A percentile compares a stretch with the other conserved stretches of the same genome.
Conservation (phyloP, 2,797 vertebrate species). For the Cichlasoma orientale region DNA sequence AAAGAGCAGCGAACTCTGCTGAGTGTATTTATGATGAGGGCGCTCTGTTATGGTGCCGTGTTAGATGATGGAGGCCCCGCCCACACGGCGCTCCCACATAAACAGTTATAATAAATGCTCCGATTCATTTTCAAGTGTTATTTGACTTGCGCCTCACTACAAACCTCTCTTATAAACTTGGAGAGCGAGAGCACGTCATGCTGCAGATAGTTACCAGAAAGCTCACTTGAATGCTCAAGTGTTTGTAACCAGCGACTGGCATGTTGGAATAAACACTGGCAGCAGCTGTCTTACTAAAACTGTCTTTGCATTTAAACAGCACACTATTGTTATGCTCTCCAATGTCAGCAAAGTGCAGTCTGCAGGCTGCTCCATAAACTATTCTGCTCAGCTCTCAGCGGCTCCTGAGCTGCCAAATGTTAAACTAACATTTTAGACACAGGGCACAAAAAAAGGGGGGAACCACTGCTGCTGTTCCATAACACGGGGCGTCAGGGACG, state of each 20-base stretch:
- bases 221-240: conserved; percentile 50
- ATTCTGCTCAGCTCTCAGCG: conserved; percentile 21
- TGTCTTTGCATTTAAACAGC: conserved; percentile 64
- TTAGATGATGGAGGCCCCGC: neutral
- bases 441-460: neutral
- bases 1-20: neutral
- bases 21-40: neutral
- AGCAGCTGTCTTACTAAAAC: conserved; percentile 69
- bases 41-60: neutral
- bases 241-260: conserved; percentile 62
- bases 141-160: conserved; percentile 38
- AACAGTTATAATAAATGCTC: conserved; percentile 19
- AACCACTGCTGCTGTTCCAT: neutral
- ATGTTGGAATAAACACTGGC: conserved; percentile 68
- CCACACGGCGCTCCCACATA: neutral
- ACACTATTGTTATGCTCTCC: conserved; percentile 66
- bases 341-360: conserved; percentile 56
- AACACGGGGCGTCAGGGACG: conserved; percentile 4
- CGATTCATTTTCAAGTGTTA: conserved; percentile 18
- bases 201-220: conserved; percentile 54
- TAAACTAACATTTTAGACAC: neutral
- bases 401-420: conserved; percentile 6
- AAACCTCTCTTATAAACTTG: conserved; percentile 47
- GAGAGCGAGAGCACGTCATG: conserved; percentile 42
- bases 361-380: conserved; percentile 36